Conservation (phyloP, 2,113 vertebrate genomes). For the Gopherus flavomarginatus region DNA sequence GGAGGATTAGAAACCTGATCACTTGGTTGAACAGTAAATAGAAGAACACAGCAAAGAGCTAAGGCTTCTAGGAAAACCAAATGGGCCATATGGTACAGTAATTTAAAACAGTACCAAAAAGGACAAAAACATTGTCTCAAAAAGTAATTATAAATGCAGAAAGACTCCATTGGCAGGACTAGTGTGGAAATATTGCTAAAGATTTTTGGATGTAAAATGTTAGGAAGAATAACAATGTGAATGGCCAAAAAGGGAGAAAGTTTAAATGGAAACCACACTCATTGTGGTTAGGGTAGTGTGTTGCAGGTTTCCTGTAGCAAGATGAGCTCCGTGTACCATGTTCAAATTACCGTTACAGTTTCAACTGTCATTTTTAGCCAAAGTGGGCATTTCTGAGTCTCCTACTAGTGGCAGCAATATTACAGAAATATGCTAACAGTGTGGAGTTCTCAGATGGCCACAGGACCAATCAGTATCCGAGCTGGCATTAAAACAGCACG, state of each 20-base stretch:
- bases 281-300: background rate
- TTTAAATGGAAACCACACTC: background rate
- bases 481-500: background rate
- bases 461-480: background rate
- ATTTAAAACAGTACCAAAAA: constrained; percentile 18
- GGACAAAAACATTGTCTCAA: background rate
- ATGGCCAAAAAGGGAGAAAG: background rate
- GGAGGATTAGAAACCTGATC: background rate
- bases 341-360: background rate
- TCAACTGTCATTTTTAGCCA: background rate
- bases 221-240: background rate
- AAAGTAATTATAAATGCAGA: background rate
- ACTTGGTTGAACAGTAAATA: background rate
- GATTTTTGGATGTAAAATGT: background rate
- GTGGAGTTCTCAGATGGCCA: background rate
- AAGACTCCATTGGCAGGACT: background rate
- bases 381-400: background rate
- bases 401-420: background rate
- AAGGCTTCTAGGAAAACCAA: background rate
- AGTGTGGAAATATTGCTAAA: background rate
- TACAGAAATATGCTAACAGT: background rate
- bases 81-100: background rate
- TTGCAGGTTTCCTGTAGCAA: background rate
- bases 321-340: background rate
- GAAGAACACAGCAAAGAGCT: background rate